These are phyloP conservation scores for Ectobius pallidus DNA, from an alignment of 2,888 invertebrate species.

Conservation along the genomic window DNA sequence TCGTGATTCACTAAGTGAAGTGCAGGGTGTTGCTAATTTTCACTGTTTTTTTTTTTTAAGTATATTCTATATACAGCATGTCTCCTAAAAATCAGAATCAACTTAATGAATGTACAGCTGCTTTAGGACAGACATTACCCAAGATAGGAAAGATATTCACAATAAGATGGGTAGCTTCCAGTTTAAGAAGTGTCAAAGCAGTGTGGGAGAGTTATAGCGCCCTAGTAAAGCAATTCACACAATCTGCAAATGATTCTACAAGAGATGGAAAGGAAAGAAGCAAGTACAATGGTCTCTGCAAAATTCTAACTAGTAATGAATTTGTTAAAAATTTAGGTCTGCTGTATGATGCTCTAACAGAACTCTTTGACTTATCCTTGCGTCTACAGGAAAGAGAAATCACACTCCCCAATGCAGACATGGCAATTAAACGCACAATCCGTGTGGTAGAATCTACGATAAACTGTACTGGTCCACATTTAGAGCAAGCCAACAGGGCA, in stretches of 20 bases:
- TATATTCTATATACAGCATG: too few species aligned
- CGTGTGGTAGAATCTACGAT: not conserved
- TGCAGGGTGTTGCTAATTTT: too few species aligned
- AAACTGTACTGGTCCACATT: not conserved
- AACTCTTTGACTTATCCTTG: not conserved
- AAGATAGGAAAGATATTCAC: not conserved
- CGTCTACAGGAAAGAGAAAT: not conserved
- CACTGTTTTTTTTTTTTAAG: too few species aligned
- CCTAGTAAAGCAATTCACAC: not conserved
- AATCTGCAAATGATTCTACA: not conserved
- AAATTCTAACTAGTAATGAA: not conserved
- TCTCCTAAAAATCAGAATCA: too few species aligned
- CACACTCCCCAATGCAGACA: not conserved
- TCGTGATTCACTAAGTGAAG: too few species aligned
- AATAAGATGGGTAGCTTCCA: not conserved
- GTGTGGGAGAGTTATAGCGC: not conserved
- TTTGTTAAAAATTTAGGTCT: not conserved
- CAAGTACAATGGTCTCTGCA: not conserved
- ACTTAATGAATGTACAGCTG: too few species aligned
- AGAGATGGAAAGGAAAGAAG: slow-evolving; percentile 11
- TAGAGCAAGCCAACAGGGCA: not conserved
- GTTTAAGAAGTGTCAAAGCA: not conserved
- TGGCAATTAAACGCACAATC: not conserved
- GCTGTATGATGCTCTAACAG: slow-evolving; percentile 2
- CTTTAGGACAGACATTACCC: not conserved